Conservation (phyloP, 2,888 invertebrate species). For the Phortica magna region DNA sequence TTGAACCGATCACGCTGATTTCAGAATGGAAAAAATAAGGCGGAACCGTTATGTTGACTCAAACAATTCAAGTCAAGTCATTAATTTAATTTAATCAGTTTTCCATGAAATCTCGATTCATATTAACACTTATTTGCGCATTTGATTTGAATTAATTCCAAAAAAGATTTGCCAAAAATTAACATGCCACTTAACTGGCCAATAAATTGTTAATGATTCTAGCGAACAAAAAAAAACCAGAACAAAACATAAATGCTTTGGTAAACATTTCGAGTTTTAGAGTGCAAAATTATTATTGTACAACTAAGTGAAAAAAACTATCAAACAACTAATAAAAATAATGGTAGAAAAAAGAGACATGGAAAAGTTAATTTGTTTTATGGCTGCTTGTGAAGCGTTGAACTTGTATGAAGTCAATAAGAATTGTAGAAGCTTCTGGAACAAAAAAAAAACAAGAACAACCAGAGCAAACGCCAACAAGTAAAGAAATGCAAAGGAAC, state of each 20-base stretch:
- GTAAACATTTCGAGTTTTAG: background rate
- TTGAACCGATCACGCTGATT: background rate
- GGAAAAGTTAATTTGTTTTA: background rate
- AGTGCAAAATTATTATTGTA: background rate
- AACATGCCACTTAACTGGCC: background rate
- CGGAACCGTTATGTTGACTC: background rate
- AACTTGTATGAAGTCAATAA: background rate
- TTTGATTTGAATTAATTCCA: background rate
- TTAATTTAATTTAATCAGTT: background rate
- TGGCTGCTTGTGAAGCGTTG: background rate
- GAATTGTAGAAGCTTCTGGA: background rate
- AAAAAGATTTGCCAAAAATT: background rate
- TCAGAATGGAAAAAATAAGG: background rate
- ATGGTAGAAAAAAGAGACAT: background rate
- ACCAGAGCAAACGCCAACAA: background rate
- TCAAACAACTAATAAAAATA: background rate
- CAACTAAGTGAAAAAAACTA: background rate
- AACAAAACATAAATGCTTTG: background rate
- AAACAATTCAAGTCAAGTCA: background rate
- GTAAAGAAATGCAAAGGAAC: slow-evolving; percentile 6
- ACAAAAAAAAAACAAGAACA: background rate
- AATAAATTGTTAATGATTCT: background rate
- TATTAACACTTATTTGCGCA: background rate
- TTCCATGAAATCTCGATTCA: background rate
- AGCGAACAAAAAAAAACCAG: background rate